phyloP scores from a whole-genome alignment of 2,888 invertebrate species.

The Pteria penguin region DNA sequence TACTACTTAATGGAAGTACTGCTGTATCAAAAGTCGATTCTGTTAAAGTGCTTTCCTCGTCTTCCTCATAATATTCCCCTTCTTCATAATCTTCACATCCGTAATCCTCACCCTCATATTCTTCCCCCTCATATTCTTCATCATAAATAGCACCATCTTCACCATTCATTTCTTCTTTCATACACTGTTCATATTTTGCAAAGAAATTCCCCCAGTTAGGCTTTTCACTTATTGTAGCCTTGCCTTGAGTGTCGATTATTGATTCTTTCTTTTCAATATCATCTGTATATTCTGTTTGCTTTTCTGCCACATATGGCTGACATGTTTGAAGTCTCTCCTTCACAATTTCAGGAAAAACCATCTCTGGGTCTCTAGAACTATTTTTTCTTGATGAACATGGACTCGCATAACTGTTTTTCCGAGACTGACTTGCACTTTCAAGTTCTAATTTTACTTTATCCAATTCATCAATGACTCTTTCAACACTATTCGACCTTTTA shows the following conservation, averaged over 20 bases:
- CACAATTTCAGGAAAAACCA: background rate
- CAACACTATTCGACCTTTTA: background rate
- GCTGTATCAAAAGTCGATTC: background rate
- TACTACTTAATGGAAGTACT: background rate
- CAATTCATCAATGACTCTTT: background rate
- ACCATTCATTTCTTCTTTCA: background rate
- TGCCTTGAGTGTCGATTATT: background rate
- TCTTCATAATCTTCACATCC: constrained; percentile 14
- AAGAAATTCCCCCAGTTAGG: background rate
- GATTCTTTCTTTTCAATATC: background rate
- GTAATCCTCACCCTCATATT: constrained; percentile 11
- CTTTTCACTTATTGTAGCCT: background rate
- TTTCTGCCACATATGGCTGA: background rate
- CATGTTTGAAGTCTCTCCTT: background rate
- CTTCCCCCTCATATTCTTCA: constrained; percentile 17
- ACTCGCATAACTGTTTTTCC: background rate
- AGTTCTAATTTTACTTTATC: background rate
- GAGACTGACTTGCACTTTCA: background rate
- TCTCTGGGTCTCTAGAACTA: no score
- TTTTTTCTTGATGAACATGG: no score
- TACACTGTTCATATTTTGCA: constrained; percentile 2
- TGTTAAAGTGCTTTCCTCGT: background rate
- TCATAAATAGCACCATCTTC: constrained; percentile 3
- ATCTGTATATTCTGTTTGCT: background rate
- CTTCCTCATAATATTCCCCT: constrained; percentile 1